Evolutionary conservation across 2,113 vertebrate species (phyloP).

Genomic region (Psittacula cyanocephala): DNA sequence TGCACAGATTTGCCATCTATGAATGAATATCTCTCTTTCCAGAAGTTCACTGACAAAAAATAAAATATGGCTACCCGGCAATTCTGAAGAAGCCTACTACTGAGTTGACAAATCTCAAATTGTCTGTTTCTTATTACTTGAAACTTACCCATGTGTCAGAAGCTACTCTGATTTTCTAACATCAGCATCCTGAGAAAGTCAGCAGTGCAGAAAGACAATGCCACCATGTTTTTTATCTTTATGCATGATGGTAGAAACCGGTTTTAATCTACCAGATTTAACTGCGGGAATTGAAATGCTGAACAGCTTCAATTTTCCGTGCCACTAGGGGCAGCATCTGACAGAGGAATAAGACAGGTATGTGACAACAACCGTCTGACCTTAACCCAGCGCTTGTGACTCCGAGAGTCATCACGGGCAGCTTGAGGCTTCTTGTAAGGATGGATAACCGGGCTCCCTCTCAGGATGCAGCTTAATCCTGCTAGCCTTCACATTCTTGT

Average conservation of each 20-base stretch:
- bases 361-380: not conserved
- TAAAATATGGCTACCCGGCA: not conserved
- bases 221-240: not conserved
- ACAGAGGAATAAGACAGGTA: not conserved
- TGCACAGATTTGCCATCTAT: not conserved
- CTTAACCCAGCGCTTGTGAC: not conserved
- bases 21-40: not conserved
- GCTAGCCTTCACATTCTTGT: not conserved
- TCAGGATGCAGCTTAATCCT: not conserved
- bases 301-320: accelerated
- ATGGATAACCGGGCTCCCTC: not conserved
- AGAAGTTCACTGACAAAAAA: not conserved
- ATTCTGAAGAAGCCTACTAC: not conserved
- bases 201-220: not conserved
- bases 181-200: not conserved
- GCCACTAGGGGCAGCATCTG: not conserved
- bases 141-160: not conserved
- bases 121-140: not conserved
- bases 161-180: not conserved
- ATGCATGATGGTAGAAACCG: not conserved
- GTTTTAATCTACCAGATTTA: not conserved
- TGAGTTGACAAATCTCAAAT: not conserved
- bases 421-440: not conserved
- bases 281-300: not conserved
- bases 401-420: not conserved